Conservation (phyloP, 2,888 invertebrate genomes). For the Andrena chrysosceles region DNA sequence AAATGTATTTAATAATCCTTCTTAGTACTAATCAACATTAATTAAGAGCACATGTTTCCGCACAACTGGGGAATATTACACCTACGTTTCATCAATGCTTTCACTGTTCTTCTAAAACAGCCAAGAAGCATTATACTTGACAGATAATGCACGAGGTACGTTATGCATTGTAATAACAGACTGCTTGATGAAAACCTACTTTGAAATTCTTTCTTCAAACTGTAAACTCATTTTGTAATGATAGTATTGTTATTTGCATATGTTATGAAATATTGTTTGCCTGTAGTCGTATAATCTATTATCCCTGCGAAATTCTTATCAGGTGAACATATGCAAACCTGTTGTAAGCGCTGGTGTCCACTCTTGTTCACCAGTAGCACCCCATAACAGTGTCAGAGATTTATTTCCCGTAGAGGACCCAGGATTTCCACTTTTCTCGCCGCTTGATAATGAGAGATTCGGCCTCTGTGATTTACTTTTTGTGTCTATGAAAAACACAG, state of each 20-base stretch:
- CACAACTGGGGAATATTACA: slow-evolving; percentile 16
- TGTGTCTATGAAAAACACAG: slow-evolving; percentile 68
- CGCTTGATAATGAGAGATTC: slow-evolving; percentile 76
- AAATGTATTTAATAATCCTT: slow-evolving; percentile 44
- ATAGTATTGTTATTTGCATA: slow-evolving; percentile 45
- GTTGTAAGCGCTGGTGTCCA: slow-evolving; percentile 98
- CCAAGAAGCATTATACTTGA: slow-evolving; percentile 61
- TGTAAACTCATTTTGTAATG: slow-evolving; percentile 49
- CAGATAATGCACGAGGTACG: slow-evolving; percentile 30
- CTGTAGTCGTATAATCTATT: slow-evolving; percentile 40
- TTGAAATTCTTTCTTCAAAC: slow-evolving; percentile 60
- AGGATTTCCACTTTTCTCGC: slow-evolving; percentile 79
- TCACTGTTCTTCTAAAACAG: slow-evolving; percentile 26
- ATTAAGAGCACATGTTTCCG: slow-evolving; percentile 10
- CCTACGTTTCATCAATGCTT: slow-evolving; percentile 16
- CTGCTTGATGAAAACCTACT: slow-evolving; percentile 19
- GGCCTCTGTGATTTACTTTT: slow-evolving; percentile 76
- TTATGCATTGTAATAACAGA: slow-evolving; percentile 13
- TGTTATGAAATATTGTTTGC: slow-evolving; percentile 52
- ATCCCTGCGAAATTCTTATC: slow-evolving; percentile 30
- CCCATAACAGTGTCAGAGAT: slow-evolving; percentile 93
- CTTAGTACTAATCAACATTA: slow-evolving; percentile 35
- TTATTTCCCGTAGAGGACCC: slow-evolving; percentile 80
- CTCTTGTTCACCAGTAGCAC: slow-evolving; percentile 98
- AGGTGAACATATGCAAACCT: slow-evolving; percentile 87